Percentiles rank a stretch among this genome's conserved stretches.
phyloP scores from a whole-genome alignment of 92 coral and sea anemone genomes.

The Metridium senile region DNA sequence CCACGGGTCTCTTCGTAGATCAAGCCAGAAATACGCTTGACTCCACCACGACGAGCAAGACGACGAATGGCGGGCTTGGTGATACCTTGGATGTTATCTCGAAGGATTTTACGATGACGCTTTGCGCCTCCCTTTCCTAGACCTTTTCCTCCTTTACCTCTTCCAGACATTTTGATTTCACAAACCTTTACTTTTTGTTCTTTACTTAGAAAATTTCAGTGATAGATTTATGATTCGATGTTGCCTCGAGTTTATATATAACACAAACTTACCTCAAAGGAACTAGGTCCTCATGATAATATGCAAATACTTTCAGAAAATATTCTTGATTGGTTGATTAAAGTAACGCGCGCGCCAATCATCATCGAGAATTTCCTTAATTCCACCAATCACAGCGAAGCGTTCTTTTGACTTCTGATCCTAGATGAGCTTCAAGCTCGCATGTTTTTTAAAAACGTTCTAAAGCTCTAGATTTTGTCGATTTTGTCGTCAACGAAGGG shows the following conservation, averaged over 20 bases:
- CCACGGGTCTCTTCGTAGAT: conserved; percentile 93
- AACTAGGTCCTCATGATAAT: not conserved
- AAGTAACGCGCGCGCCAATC: conserved; percentile 19
- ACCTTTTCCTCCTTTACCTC: conserved; percentile 97
- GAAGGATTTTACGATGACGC: conserved; percentile 93
- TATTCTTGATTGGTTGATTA: conserved; percentile 22
- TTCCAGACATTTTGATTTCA: conserved; percentile 66
- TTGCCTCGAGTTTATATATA: conserved; percentile 9
- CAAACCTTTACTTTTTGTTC: not conserved
- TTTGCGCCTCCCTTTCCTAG: conserved; percentile 94
- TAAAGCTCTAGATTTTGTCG: not conserved
- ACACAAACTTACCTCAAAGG: conserved; percentile 34
- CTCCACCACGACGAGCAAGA: conserved; percentile 98
- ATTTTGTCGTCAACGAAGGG: not conserved
- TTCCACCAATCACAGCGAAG: conserved; percentile 24
- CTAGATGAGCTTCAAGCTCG: conserved; percentile 28
- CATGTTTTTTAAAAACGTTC: not conserved
- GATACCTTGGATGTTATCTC: conserved; percentile 95
- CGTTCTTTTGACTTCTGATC: conserved; percentile 2
- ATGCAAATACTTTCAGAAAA: not conserved
- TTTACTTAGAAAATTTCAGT: not conserved
- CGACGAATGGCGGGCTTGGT: conserved; percentile 96
- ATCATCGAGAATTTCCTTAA: not conserved
- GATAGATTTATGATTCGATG: not conserved
- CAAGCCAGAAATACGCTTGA: conserved; percentile 91